Evolutionary conservation across 2,113 vertebrate genomes (phyloP), one percentile per base, ranked within the genome.

Genomic region (Gavialis gangeticus): DNA sequence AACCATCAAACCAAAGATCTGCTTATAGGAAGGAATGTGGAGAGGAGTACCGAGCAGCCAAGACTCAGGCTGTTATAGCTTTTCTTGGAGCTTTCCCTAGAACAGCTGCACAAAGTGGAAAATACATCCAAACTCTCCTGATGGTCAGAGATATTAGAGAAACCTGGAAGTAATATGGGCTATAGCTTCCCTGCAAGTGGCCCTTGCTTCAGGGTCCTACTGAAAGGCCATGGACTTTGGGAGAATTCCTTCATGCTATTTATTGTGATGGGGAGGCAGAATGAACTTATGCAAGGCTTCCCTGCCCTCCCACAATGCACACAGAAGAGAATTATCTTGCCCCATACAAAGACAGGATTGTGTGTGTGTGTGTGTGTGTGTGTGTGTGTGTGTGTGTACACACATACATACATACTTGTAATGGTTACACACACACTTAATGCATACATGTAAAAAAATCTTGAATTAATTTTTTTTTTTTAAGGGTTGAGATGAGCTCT

Each of bases 91-190:
- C 76, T 62, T 90, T 87, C 90, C 59, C 56, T 75, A 63, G 46
- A 82, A 78, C 25, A 25, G 73, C 82, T 92, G 80, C n/a, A 81
- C 66, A 96, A 93, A 88, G 86, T 91, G 84, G 75, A 88, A 81
- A 84, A 46, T 12, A 93, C 37, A 37, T 9, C 37, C 85, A 76
- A 79, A 54, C 56, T 88, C 56, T 87, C 73, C 62, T 88, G 85
- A 63, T 71, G 6, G 56, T 46, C 77, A 88, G 10, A 30, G 30
- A 66, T 59, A 13, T 91, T n/a, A 60, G 2, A 80, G 59, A 85
- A 56, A 6, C 4, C 30, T 92, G 28, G 21, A 82, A 82, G 9
- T 34, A 57, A 91, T 88, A 90, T 69, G 46, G 46, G 46, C 46
- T 46, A 46, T 46, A 67, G n/a, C 28, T 16, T 19, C 66, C 30